Evolutionary conservation across 1,140 invertebrate species (phyloP).

Genomic region (Listronotus bonariensis): DNA sequence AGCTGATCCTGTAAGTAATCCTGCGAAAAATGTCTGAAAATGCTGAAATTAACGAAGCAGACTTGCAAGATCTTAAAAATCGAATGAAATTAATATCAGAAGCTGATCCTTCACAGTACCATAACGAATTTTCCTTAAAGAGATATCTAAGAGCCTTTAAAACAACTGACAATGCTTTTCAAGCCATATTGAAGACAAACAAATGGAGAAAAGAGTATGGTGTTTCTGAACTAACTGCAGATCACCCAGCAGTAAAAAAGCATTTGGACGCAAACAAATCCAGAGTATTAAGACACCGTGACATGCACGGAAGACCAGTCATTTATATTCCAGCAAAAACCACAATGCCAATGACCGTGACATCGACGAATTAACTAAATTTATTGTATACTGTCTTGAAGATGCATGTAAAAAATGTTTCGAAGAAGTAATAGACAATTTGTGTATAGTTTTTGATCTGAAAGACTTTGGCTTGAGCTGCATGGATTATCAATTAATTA

Average conservation of each 20-base stretch:
- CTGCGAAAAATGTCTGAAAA: conserved; percentile 47
- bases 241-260: conserved; percentile 65
- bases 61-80: conserved; percentile 67
- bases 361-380: conserved; percentile 76
- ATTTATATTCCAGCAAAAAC: conserved; percentile 76
- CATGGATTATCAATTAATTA: conserved; percentile 78
- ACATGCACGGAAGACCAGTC: conserved; percentile 71
- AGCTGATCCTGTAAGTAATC: no score
- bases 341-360: conserved; percentile 70
- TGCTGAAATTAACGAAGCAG: conserved; percentile 62
- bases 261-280: conserved; percentile 67
- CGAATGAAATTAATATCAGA: conserved; percentile 71
- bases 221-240: conserved; percentile 61
- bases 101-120: conserved; percentile 71
- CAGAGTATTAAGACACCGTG: conserved; percentile 68
- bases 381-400: conserved; percentile 77
- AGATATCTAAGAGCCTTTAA: conserved; percentile 73
- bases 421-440: conserved; percentile 76
- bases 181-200: conserved; percentile 77
- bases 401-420: conserved; percentile 76
- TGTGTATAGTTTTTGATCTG: conserved; percentile 78
- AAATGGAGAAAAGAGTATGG: conserved; percentile 76
- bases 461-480: conserved; percentile 71
- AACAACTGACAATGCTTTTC: conserved; percentile 71
- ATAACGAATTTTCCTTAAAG: conserved; percentile 71